Evolutionary conservation across 2,113 vertebrate genomes (phyloP).

Genomic region (Taxidea taxus): DNA sequence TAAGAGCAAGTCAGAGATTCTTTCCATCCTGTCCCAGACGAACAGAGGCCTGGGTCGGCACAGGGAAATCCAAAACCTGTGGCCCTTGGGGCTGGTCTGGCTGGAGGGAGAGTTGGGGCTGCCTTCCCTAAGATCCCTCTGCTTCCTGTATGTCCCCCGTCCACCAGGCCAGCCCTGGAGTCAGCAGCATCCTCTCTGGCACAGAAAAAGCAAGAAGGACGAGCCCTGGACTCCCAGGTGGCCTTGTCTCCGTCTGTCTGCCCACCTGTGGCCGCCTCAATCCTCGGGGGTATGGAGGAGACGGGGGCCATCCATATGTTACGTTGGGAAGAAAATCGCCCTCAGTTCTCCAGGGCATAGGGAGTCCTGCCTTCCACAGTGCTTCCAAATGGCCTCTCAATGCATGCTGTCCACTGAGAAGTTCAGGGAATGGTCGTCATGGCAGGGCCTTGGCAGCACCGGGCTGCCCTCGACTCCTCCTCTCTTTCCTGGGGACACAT

Average conservation of each 20-base stretch:
- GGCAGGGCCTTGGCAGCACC: neutral
- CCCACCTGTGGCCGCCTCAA: neutral
- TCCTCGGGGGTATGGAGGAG: neutral
- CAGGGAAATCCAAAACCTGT: neutral
- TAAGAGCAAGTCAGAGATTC: neutral
- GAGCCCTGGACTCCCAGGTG: neutral
- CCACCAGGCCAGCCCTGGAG: neutral
- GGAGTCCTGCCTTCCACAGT: neutral
- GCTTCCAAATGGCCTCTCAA: rapidly evolving
- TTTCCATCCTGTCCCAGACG: neutral
- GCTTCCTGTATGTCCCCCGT: neutral
- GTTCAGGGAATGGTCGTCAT: rapidly evolving
- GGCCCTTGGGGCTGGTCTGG: neutral
- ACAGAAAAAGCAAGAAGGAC: rapidly evolving
- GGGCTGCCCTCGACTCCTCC: too few species aligned
- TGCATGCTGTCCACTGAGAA: too few species aligned
- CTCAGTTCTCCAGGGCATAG: rapidly evolving
- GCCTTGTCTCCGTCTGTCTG: neutral
- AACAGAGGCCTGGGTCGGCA: neutral
- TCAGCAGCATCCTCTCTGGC: neutral
- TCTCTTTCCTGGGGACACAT: neutral
- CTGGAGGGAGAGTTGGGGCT: neutral
- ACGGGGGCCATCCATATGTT: rapidly evolving
- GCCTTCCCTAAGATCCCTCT: neutral
- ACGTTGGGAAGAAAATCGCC: rapidly evolving